phyloP scores from a whole-genome alignment of 2,113 vertebrate genomes.

The Kryptolebias marmoratus region DNA sequence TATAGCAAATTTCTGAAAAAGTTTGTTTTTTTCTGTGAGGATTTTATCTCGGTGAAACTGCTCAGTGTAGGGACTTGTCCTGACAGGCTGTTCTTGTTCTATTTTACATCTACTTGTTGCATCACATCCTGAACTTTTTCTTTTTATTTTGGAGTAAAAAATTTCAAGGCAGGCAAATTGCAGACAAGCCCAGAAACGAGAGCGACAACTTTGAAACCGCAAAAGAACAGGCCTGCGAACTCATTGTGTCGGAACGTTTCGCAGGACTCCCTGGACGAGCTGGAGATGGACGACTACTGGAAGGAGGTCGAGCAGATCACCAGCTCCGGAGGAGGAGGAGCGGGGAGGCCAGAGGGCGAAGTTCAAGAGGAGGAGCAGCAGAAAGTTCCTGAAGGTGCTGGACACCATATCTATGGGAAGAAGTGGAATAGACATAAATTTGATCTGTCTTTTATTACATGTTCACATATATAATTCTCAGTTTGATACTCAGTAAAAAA shows the following conservation, averaged over 20 bases:
- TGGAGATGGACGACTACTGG: slow-evolving; percentile 92
- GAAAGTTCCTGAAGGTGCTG: slow-evolving; percentile 91
- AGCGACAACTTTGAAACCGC: neutral
- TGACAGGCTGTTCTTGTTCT: slow-evolving; percentile 1
- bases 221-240: neutral
- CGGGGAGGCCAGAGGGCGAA: slow-evolving; percentile 80
- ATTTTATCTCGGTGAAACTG: neutral
- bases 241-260: neutral
- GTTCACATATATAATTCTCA: neutral
- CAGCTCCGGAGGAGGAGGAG: slow-evolving; percentile 77
- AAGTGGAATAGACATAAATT: neutral
- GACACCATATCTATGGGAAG: neutral
- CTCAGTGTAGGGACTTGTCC: neutral
- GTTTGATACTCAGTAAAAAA: no score
- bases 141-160: neutral
- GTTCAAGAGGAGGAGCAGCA: slow-evolving; percentile 84
- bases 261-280: slow-evolving; percentile 94
- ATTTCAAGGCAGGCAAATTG: neutral
- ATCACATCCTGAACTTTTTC: neutral
- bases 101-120: slow-evolving; percentile 9
- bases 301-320: slow-evolving; percentile 93
- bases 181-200: neutral
- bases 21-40: neutral
- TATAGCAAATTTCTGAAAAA: neutral
- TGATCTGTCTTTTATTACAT: neutral